A percentile compares a stretch with the other conserved stretches of the same genome.
phyloP scores from a whole-genome alignment of 1,140 invertebrate species.

The Drosophila obscura region DNA sequence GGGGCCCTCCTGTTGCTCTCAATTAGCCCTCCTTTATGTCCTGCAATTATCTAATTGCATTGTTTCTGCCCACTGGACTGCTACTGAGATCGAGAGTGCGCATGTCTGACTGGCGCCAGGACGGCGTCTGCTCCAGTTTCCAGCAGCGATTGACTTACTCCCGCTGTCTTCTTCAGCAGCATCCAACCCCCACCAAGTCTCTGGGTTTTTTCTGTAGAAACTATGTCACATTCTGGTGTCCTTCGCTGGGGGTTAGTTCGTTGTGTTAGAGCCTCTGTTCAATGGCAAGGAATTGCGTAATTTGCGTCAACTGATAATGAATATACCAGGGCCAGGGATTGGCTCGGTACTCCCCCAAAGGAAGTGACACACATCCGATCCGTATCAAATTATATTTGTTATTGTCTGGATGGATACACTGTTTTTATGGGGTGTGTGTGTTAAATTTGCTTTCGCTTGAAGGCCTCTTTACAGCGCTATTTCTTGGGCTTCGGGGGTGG shows the following conservation, averaged over 20 bases:
- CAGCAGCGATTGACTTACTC: slow-evolving; percentile 17
- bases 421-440: slow-evolving; percentile 2
- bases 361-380: slow-evolving; percentile 72
- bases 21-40: slow-evolving; percentile 36
- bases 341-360: slow-evolving; percentile 38
- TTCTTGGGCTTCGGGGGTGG: slow-evolving; percentile 15
- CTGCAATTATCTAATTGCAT: slow-evolving; percentile 72
- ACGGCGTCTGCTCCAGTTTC: slow-evolving; percentile 77
- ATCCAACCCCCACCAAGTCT: not conserved
- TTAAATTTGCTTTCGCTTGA: slow-evolving; percentile 13
- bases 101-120: slow-evolving; percentile 76
- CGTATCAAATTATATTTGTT: slow-evolving; percentile 64
- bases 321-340: not conserved
- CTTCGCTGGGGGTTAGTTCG: slow-evolving; percentile 27
- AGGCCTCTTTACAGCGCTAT: slow-evolving; percentile 1
- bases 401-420: slow-evolving; percentile 6
- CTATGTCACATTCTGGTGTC: slow-evolving; percentile 62
- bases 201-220: slow-evolving; percentile 34
- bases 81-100: slow-evolving; percentile 44
- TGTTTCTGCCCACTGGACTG: slow-evolving; percentile 46
- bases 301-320: slow-evolving; percentile 69
- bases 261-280: slow-evolving; percentile 12
- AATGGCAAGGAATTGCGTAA: slow-evolving; percentile 67
- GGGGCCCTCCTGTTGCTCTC: slow-evolving; percentile 18
- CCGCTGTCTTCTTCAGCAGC: slow-evolving; percentile 41